phyloP scores from a whole-genome alignment of 2,113 vertebrate species.

The Lontra canadensis region DNA sequence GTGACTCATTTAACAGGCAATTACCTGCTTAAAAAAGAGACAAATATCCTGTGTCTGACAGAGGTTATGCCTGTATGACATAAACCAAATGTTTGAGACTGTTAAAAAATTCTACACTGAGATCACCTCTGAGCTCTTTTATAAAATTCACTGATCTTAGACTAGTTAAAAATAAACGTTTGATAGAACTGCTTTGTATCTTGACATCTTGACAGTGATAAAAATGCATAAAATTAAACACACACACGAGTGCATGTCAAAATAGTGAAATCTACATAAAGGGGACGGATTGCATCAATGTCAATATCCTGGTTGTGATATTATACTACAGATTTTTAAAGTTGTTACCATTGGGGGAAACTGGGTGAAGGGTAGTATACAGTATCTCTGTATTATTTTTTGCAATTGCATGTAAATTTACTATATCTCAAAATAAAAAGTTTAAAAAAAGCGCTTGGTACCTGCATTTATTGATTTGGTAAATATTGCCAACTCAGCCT shows the following conservation, averaged over 20 bases:
- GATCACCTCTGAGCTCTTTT: neutral
- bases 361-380: neutral
- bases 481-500: neutral
- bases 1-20: slow-evolving; percentile 78
- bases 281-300: neutral
- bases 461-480: neutral
- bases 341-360: neutral
- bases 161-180: neutral
- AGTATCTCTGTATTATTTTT: neutral
- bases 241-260: neutral
- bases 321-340: neutral
- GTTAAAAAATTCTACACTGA: neutral
- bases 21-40: slow-evolving; percentile 71
- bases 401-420: neutral
- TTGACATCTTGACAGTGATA: neutral
- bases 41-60: slow-evolving; percentile 72
- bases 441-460: neutral
- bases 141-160: neutral
- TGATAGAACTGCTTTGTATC: neutral
- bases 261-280: neutral
- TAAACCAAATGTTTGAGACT: slow-evolving; percentile 53
- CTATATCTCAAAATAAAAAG: neutral
- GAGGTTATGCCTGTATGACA: slow-evolving; percentile 47
- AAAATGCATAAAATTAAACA: neutral
- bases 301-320: neutral